Base-by-base conservation (phyloP, 92 coral and sea anemone genomes). In the Hydrozoanthus gracilis region DNA sequence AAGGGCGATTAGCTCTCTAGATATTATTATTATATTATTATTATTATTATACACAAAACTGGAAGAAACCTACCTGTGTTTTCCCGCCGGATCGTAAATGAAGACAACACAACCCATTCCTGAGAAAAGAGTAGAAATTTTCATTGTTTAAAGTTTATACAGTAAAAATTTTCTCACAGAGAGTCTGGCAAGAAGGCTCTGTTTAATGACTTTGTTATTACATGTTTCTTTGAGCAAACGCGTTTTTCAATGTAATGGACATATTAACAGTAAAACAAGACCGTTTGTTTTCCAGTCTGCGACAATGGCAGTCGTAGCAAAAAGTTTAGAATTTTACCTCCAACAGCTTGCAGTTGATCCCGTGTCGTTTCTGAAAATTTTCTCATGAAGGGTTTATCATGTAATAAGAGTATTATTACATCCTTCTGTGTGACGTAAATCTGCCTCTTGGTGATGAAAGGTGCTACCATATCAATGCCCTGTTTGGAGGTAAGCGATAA, bases 91-190 rank as follows among this genome's bases (percentile, higher is more conserved):
- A 65, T 92, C 98, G 76, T 94, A 94, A 77, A 94, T 48, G 87
- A 90, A 92, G 74, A 94, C 80, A 50, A 94, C 91, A 82, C 98
- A 92, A 58, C 98, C 98, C 87, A 92, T 73, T 51, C 94, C 96
- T 93, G 17, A 11, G 16, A 51, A 60, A 73, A 71, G 13, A 45
- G 7, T 8, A 16, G 60, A 82, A 69, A 27, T 15, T 27, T 27
- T 27, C 2, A 27, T 27, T 27, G 39, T 27, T 27, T 2, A 27
- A 27, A 27, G 39, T 27, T 27, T 27, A 27, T 27, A 27, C 39
- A 27, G 39, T 27, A 27, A 27, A 27, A 27, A 27, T 27, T 27
- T 27, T 27, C 39, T 27, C 39, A 27, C 39, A 27, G 39, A 27
- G 39, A 0, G 39, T 27, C 39, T 27, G 0, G 39, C 39, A 27